Percentiles rank a stretch among this genome's conserved stretches.
These are phyloP conservation scores for Drosophila parvula DNA, from an alignment of 1,140 invertebrate genomes.

Conservation along the genomic window DNA sequence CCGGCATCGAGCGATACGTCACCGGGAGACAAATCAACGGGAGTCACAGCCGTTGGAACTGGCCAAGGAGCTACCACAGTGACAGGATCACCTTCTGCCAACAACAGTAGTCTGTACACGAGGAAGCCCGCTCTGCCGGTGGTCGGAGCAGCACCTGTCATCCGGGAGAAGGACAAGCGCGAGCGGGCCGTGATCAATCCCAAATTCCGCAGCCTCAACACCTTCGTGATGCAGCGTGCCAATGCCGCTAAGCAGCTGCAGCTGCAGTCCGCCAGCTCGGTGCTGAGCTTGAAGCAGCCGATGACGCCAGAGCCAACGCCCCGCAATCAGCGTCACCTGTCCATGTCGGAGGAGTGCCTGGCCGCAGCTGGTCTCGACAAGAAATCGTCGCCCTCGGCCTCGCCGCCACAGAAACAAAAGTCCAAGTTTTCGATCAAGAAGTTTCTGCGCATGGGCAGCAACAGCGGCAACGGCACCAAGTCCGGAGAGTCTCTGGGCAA, in stretches of 20 bases:
- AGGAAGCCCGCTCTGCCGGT: constrained; percentile 86
- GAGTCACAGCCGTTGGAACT: constrained; percentile 1
- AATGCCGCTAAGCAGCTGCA: constrained; percentile 78
- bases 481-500: constrained; percentile 70
- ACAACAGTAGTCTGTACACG: constrained; percentile 83
- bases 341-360: constrained; percentile 89
- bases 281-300: constrained; percentile 74
- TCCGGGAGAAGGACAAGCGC: constrained; percentile 90
- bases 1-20: constrained; percentile 16
- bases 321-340: constrained; percentile 86
- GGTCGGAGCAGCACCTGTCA: constrained; percentile 87
- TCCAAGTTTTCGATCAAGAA: constrained; percentile 92
- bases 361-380: constrained; percentile 78
- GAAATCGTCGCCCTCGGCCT: constrained; percentile 55
- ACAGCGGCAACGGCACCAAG: constrained; percentile 57
- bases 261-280: constrained; percentile 70
- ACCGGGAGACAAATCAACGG: constrained; percentile 2
- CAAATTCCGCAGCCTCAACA: constrained; percentile 86
- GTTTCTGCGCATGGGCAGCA: constrained; percentile 89
- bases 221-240: constrained; percentile 76
- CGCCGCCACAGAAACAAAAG: constrained; percentile 88
- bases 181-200: constrained; percentile 88
- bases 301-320: constrained; percentile 87
- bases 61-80: background rate
- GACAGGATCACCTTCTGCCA: constrained; percentile 70